phyloP scores from a whole-genome alignment of 2,113 vertebrate species.

The Uria lomvia region DNA sequence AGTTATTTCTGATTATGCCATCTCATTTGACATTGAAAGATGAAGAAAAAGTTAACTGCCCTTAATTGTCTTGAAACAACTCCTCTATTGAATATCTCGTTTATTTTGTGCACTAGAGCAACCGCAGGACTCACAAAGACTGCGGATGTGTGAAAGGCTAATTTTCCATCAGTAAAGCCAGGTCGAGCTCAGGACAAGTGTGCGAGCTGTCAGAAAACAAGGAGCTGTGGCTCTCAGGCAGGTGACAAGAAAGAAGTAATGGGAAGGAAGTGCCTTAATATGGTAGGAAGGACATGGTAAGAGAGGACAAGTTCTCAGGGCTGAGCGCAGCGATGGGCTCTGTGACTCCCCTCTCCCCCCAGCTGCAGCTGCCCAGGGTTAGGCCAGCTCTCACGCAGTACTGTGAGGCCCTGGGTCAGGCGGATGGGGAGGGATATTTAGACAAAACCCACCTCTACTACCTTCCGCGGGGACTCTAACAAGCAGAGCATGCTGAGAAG shows the following conservation, averaged over 20 bases:
- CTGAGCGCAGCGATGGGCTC: background rate
- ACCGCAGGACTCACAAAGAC: background rate
- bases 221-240: background rate
- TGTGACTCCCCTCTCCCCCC: fast-evolving
- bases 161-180: background rate
- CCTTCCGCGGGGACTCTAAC: background rate
- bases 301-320: background rate
- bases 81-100: background rate
- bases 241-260: background rate
- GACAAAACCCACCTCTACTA: background rate
- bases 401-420: background rate
- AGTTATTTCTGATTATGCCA: constrained; percentile 1
- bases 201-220: background rate
- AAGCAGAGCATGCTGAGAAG: background rate
- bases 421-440: fast-evolving
- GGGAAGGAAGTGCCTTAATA: background rate
- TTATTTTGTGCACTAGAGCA: background rate
- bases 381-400: background rate
- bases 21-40: background rate
- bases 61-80: background rate
- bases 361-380: background rate
- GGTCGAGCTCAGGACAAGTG: background rate
- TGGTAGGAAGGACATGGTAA: background rate
- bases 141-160: background rate
- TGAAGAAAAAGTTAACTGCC: background rate